Conservation (phyloP, 1,140 invertebrate genomes). For the Lerema accius region DNA sequence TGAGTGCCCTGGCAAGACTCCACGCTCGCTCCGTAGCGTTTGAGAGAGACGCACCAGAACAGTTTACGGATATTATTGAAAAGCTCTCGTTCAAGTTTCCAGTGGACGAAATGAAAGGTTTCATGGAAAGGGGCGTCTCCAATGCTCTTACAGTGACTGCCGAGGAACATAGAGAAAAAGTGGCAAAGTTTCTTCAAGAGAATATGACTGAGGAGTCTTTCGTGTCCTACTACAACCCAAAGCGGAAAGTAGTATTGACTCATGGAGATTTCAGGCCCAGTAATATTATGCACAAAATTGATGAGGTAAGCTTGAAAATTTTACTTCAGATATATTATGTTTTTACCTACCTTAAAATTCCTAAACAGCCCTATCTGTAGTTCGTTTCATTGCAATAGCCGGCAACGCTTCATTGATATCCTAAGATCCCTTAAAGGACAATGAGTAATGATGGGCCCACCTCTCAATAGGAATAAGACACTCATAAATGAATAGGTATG, state of each 20-base stretch:
- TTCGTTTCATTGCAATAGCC: too few relatives aligned
- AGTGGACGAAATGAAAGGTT: constrained; percentile 7
- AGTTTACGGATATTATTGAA: constrained; percentile 38
- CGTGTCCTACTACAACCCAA: constrained; percentile 28
- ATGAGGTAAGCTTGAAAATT: too few relatives aligned
- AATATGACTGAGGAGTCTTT: constrained; percentile 6
- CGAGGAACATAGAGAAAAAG: constrained; percentile 38
- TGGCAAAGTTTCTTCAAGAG: constrained; percentile 29
- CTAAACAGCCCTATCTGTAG: too few relatives aligned
- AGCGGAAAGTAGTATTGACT: constrained; percentile 35
- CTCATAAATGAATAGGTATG: too few relatives aligned
- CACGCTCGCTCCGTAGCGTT: constrained; percentile 60
- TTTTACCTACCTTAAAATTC: too few relatives aligned
- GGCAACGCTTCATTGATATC: too few relatives aligned
- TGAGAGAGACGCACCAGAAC: constrained; percentile 40
- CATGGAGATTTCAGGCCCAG: constrained; percentile 58
- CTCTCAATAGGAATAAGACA: too few relatives aligned
- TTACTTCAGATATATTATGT: too few relatives aligned
- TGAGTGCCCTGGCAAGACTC: constrained; percentile 54
- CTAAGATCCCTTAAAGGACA: too few relatives aligned
- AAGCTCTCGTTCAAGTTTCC: constrained; percentile 17
- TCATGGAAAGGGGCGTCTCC: constrained; percentile 30
- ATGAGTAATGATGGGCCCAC: too few relatives aligned
- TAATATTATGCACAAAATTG: constrained; percentile 50
- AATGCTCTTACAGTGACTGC: constrained; percentile 32